phyloP scores from a whole-genome alignment of 1,140 invertebrate genomes.

The Dinoponera quadriceps region DNA sequence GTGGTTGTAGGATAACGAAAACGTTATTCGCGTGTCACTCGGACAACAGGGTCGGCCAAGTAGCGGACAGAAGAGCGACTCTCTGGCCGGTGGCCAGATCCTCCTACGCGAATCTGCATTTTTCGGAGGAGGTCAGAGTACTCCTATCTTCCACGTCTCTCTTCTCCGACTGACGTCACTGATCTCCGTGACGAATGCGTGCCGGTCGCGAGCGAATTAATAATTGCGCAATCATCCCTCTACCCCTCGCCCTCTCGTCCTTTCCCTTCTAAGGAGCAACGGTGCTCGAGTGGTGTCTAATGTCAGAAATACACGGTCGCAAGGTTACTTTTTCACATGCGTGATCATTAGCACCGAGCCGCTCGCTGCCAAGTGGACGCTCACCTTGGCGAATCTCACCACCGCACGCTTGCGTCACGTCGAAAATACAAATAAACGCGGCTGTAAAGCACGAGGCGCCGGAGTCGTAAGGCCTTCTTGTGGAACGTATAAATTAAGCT shows the following conservation, averaged over 20 bases:
- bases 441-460: not conserved
- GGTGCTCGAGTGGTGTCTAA: not conserved
- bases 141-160: constrained; percentile 1
- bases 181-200: not conserved
- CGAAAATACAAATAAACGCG: not conserved
- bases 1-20: constrained; percentile 60
- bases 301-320: not conserved
- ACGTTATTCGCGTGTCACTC: constrained; percentile 56
- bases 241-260: not conserved
- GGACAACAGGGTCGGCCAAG: constrained; percentile 36
- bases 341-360: not conserved
- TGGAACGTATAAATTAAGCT: no score
- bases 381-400: constrained; percentile 12
- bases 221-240: not conserved
- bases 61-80: constrained; percentile 43
- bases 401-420: constrained; percentile 25
- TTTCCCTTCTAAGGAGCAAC: not conserved
- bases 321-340: not conserved
- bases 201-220: not conserved
- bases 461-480: no score
- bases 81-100: constrained; percentile 61
- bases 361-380: constrained; percentile 28
- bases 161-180: constrained; percentile 5
- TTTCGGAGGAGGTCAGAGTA: constrained; percentile 37
- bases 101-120: constrained; percentile 50